Evolutionary conservation across 2,888 invertebrate species (phyloP), one percentile per base, ranked within the genome.

Genomic region (Lasioglossum villosulum): DNA sequence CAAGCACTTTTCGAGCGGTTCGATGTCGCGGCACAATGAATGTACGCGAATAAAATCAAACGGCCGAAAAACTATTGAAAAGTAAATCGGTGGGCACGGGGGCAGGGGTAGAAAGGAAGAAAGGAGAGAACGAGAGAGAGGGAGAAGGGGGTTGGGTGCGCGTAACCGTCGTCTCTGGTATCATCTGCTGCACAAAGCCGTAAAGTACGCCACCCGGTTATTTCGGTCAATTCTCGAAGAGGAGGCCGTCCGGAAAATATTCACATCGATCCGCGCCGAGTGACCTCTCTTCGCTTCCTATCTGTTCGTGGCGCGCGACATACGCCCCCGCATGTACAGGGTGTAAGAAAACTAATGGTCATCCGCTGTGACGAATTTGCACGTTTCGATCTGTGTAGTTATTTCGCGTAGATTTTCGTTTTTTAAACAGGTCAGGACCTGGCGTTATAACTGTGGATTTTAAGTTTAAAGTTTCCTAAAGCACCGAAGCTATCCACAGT

Each of bases 241-340:
- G 89, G 86, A 91, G 87, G 84, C 91, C 88, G 89, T 75, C 91
- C 90, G 90, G 90, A 93, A 92, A 93, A 93, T 93, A 93, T 93
- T 92, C 93, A 89, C 92, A 93, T 93, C 93, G 93, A 93, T 92
- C 93, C 90, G 78, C 56, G 89, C 86, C 80, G 79, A 77, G 84
- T 89, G 91, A 91, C 91, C 91, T 90, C 91, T 82, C 90, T 73
- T 23, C 34, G 71, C 72, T 81, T 71, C 63, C 88, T 77, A 68
- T 66, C 82, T 72, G 37, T 37, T 19, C 63, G 30, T 30, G 34
- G 63, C 30, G 63, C 30, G 63, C 63, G 63, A 63, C 63, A 30
- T 63, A 63, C 63, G 63, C 63, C 63, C 30, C 30, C 80, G 77
- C 75, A 37, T 76, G 23, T 52, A 56, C n/a, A n/a, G 56, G 56